Conservation (phyloP, 2,797 vertebrate species). For the Silurus lanzhouensis region DNA sequence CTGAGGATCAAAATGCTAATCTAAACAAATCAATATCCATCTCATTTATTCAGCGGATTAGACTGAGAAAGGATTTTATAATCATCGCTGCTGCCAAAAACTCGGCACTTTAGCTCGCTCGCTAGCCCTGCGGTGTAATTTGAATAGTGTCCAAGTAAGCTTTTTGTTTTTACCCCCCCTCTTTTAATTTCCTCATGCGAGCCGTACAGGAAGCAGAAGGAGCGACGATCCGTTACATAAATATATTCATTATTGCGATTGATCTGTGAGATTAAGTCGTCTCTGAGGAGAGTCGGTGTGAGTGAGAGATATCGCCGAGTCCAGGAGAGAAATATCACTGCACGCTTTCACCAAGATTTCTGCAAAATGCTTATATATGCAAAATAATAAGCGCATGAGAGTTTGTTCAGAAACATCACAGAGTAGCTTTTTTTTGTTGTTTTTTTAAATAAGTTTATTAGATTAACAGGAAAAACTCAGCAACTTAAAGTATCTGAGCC, state of each 20-base stretch:
- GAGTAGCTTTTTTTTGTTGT: conserved; percentile 45
- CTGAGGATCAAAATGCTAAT: conserved; percentile 61
- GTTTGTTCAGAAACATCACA: conserved; percentile 37
- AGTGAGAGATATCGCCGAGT: conserved; percentile 5
- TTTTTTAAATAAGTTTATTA: background rate
- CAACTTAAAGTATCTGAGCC: conserved; percentile 55
- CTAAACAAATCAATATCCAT: conserved; percentile 66
- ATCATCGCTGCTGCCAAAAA: conserved; percentile 53
- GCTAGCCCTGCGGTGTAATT: conserved; percentile 40
- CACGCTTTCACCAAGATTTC: background rate
- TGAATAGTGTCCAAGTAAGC: conserved; percentile 51
- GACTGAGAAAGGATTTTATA: conserved; percentile 57
- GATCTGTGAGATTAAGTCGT: conserved; percentile 53
- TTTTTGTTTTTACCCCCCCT: conserved; percentile 40
- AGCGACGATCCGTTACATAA: conserved; percentile 55
- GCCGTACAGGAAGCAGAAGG: conserved; percentile 26
- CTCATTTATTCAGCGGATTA: conserved; percentile 64
- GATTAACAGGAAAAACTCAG: conserved; percentile 49
- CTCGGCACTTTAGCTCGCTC: conserved; percentile 28
- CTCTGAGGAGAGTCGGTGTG: conserved; percentile 33
- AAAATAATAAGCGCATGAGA: conserved; percentile 5
- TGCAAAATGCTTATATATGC: background rate
- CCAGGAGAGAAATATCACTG: conserved; percentile 22
- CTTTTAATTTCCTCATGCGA: conserved; percentile 51
- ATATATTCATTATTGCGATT: conserved; percentile 63